Evolutionary conservation across 2,113 vertebrate species (phyloP).

Genomic region (Phaethon lepturus): DNA sequence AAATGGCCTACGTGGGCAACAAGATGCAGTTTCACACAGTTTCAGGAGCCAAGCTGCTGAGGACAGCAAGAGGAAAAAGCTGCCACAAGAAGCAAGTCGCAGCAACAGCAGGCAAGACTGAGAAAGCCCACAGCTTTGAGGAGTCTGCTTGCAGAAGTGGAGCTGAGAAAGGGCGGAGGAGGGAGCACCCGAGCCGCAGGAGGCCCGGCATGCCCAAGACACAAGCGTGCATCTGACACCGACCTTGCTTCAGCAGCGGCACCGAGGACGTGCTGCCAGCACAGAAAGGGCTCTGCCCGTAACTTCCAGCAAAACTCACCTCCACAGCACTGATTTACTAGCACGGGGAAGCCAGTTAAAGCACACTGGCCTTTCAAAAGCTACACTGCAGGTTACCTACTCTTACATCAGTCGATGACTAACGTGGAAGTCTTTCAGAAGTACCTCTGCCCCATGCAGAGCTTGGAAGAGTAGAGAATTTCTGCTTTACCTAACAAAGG

Average conservation of each 20-base stretch:
- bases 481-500: not conserved
- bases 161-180: not conserved
- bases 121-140: not conserved
- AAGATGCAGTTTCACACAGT: not conserved
- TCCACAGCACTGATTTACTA: no score
- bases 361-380: not conserved
- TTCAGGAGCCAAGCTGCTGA: not conserved
- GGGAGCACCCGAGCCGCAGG: not conserved
- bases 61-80: not conserved
- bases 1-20: not conserved
- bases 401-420: not conserved
- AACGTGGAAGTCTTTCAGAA: not conserved
- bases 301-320: not conserved
- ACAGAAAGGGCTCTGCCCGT: not conserved
- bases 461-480: not conserved
- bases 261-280: not conserved
- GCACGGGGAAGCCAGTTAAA: not conserved
- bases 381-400: accelerated
- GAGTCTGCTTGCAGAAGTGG: not conserved
- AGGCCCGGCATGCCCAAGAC: not conserved
- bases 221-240: not conserved
- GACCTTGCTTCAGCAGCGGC: not conserved
- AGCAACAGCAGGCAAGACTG: constrained; percentile 54
- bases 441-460: not conserved
- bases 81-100: constrained; percentile 77